Base-by-base conservation (phyloP, 2,797 vertebrate genomes). In the Pteropus rufus region DNA sequence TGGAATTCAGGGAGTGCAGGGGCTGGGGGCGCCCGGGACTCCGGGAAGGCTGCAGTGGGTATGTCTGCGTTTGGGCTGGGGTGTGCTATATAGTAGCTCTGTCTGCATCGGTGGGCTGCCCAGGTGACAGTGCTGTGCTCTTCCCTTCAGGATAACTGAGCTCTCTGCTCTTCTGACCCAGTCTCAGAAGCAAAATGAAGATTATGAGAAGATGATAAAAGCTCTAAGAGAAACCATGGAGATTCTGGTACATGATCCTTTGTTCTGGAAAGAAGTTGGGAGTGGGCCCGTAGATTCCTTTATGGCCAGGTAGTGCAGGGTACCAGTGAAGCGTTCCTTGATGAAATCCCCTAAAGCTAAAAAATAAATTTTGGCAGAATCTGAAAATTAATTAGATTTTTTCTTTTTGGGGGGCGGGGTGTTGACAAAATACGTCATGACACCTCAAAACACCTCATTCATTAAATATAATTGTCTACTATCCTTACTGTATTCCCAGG, bases 121-220 rank as follows among this genome's bases (percentile, higher is more conserved):
- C 39, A 26, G 69, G 24, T 67, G n/a, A 96, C 69, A 54, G 44
- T 95, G 73, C 93, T 97, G 4, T 15, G 0, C 87, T 96, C 95
- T 89, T 98, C 92, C 98, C 97, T 96, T 89, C 95, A 99, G 99
- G 98, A 98, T 99, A 31, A 93, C 97, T 0, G 99, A 99, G 95
- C 98, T 99, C 56, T 98, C 98, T 85, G 89, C 76, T 96, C 98
- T 98, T 2, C 98, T 99, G 91, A 98, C 98, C 90, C 96, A 97
- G 39, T 98, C 98, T 97, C 98, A 98, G 92, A 97, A 97, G 93
- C 98, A 98, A 97, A 98, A 97, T 36, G 98, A 98, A 96, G 98
- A 98, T 72, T 98, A 98, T 73, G 98, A 97, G 97, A 98, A 98
- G 98, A 98, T 94, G 96, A n/a, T 98, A 87, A 98, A 98, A 96